Percentiles rank a stretch among this genome's conserved stretches.
These are phyloP conservation scores for Lasioglossum baleicum DNA, from an alignment of 1,140 invertebrate genomes.

Conservation along the genomic window DNA sequence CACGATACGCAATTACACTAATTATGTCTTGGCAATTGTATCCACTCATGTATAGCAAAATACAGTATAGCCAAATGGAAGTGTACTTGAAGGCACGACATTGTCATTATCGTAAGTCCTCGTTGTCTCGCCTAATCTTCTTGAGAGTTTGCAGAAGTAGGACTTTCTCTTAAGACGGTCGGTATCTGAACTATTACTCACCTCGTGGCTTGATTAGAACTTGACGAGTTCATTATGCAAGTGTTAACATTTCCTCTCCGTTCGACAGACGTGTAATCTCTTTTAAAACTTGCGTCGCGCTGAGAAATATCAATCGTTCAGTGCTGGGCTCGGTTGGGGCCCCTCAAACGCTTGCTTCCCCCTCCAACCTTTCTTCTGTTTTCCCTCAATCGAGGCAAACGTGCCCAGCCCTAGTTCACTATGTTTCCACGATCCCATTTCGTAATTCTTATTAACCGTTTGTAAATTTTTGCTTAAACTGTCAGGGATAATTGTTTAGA, in stretches of 20 bases:
- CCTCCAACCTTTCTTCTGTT: too few species aligned
- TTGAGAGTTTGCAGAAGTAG: constrained; percentile 14
- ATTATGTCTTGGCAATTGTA: not conserved
- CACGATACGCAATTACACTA: not conserved
- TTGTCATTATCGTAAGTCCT: constrained; percentile 32
- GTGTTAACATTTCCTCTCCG: not conserved
- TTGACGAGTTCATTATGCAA: constrained; percentile 13
- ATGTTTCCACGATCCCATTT: too few species aligned
- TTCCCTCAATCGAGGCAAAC: too few species aligned
- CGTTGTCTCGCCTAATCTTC: constrained; percentile 26
- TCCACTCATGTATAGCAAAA: not conserved
- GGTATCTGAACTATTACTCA: constrained; percentile 7
- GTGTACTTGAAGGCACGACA: constrained; percentile 10
- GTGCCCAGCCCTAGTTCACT: too few species aligned
- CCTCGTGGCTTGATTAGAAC: constrained; percentile 21
- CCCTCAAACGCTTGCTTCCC: too few species aligned
- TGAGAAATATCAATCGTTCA: too few species aligned
- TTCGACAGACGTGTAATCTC: not conserved
- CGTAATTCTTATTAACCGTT: too few species aligned
- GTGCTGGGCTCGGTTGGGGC: too few species aligned
- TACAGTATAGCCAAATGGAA: constrained; percentile 5
- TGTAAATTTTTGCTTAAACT: too few species aligned
- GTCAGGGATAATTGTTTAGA: too few species aligned
- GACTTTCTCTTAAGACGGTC: not conserved
- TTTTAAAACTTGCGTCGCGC: too few species aligned